phyloP scores from a whole-genome alignment of 2,888 invertebrate genomes.

The Drosophila affinis region DNA sequence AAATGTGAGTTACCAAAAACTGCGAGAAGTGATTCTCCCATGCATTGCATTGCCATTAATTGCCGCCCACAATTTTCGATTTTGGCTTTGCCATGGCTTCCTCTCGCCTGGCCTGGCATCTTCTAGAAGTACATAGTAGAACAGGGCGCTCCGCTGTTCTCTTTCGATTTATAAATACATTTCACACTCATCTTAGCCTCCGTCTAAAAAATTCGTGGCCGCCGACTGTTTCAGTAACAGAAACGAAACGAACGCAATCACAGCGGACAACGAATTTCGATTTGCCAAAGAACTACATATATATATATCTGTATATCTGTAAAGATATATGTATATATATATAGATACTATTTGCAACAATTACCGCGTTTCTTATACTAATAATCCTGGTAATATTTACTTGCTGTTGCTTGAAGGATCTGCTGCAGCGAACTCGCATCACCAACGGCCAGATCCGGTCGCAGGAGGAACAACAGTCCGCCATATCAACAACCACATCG shows the following conservation, averaged over 20 bases:
- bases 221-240: constrained; percentile 58
- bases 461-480: constrained; percentile 36
- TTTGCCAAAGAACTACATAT: not conserved
- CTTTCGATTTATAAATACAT: constrained; percentile 63
- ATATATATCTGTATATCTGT: constrained; percentile 8
- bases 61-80: constrained; percentile 1
- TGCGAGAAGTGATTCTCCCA: not conserved
- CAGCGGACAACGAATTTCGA: constrained; percentile 34
- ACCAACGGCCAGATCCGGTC: constrained; percentile 47
- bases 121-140: constrained; percentile 5
- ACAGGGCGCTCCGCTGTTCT: constrained; percentile 34
- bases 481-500: constrained; percentile 22
- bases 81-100: constrained; percentile 20
- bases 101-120: not conserved
- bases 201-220: constrained; percentile 6
- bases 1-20: constrained; percentile 73
- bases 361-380: constrained; percentile 54
- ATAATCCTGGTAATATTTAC: constrained; percentile 52
- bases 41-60: not conserved
- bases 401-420: constrained; percentile 77
- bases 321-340: constrained; percentile 18
- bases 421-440: constrained; percentile 71
- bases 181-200: constrained; percentile 54
- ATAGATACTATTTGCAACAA: constrained; percentile 40
- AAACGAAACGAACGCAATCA: constrained; percentile 61